phyloP scores from a whole-genome alignment of 1,140 invertebrate species.

The Aphelenchoides fujianensis region DNA sequence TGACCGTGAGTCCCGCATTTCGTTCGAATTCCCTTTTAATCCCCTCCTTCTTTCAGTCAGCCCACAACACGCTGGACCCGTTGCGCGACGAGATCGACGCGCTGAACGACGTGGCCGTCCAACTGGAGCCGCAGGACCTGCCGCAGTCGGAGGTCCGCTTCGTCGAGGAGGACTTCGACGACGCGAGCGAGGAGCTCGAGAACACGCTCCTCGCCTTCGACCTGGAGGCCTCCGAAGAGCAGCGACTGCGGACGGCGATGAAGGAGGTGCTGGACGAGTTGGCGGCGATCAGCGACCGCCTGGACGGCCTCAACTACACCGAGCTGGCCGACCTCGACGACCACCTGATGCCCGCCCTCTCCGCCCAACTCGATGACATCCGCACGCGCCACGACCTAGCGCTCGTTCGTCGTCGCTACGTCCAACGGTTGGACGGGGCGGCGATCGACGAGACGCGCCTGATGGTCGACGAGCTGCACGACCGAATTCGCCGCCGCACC shows the following conservation, averaged over 20 bases:
- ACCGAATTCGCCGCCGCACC: not conserved
- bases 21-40: not conserved
- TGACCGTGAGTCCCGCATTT: slow-evolving; percentile 5
- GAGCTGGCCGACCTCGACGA: slow-evolving; percentile 7
- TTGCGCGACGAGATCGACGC: slow-evolving; percentile 14
- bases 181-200: not conserved
- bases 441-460: slow-evolving; percentile 9
- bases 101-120: slow-evolving; percentile 13
- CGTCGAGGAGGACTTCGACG: slow-evolving; percentile 18
- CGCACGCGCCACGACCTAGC: not conserved
- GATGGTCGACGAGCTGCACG: not conserved
- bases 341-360: not conserved
- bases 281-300: not conserved
- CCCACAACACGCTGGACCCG: not conserved
- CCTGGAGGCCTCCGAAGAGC: slow-evolving; percentile 3
- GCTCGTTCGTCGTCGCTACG: not conserved
- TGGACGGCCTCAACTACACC: not conserved
- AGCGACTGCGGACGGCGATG: not conserved
- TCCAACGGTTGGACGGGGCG: slow-evolving; percentile 5
- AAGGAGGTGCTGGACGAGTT: slow-evolving; percentile 17
- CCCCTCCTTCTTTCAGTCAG: not conserved
- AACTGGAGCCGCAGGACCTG: slow-evolving; percentile 12
- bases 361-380: not conserved
- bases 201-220: not conserved
- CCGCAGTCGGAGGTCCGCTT: slow-evolving; percentile 13